phyloP scores from a whole-genome alignment of 2,113 vertebrate species.

The Lamprotornis superbus region DNA sequence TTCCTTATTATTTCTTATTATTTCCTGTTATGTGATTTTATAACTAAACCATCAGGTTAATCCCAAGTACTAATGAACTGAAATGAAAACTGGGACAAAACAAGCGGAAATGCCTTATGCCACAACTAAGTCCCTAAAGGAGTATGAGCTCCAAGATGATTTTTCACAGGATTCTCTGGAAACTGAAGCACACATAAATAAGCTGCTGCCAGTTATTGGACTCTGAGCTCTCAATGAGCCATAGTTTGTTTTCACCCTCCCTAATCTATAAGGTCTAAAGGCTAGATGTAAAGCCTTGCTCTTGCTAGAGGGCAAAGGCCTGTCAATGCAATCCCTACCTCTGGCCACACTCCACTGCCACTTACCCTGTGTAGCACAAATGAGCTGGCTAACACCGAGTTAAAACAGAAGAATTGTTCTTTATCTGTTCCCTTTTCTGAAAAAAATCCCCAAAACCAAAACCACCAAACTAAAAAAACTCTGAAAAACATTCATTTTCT shows the following conservation, averaged over 20 bases:
- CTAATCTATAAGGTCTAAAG: neutral
- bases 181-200: neutral
- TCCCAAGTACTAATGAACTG: neutral
- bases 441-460: neutral
- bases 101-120: neutral
- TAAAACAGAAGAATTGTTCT: neutral
- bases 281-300: neutral
- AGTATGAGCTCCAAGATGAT: neutral
- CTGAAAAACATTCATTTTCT: fast-evolving
- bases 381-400: neutral
- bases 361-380: neutral
- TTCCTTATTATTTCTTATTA: constrained; percentile 41
- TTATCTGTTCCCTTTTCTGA: neutral
- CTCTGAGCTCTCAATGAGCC: neutral
- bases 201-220: neutral
- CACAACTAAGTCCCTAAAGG: neutral
- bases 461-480: neutral
- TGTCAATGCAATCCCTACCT: neutral
- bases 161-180: neutral
- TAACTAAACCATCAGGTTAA: constrained; percentile 38
- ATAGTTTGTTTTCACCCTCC: neutral
- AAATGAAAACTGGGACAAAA: constrained; percentile 12
- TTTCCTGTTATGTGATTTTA: constrained; percentile 39
- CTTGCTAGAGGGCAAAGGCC: neutral
- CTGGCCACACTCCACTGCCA: neutral